phyloP scores from a whole-genome alignment of 2,113 vertebrate genomes.

The Rattus norvegicus region DNA sequence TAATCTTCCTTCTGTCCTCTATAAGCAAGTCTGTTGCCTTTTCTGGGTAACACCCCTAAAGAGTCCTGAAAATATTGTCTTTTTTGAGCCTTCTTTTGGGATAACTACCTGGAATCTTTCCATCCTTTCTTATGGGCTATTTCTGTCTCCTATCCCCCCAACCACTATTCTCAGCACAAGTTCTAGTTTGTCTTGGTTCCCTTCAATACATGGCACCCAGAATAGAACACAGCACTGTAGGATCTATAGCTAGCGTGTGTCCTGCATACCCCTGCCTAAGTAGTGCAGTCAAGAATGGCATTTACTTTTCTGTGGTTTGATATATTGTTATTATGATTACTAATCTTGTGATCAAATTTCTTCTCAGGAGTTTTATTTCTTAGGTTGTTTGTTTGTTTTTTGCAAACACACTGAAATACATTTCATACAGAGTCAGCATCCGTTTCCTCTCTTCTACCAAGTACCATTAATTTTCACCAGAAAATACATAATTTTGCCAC shows the following conservation, averaged over 20 bases:
- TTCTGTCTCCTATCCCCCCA: background rate
- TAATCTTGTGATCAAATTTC: background rate
- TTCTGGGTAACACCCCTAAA: background rate
- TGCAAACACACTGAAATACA: constrained; percentile 17
- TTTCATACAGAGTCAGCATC: background rate
- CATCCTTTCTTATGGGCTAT: background rate
- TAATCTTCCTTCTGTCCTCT: background rate
- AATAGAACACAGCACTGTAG: background rate
- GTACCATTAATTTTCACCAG: background rate
- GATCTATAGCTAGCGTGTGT: background rate
- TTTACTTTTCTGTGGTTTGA: background rate
- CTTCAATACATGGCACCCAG: background rate
- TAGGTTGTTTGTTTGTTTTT: background rate
- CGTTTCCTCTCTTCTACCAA: background rate
- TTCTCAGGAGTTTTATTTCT: background rate
- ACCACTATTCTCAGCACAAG: background rate
- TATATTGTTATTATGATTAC: background rate
- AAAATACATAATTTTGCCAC: background rate
- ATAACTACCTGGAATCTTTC: background rate
- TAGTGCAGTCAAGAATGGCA: background rate
- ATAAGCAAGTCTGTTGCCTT: constrained; percentile 8
- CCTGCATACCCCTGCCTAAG: background rate
- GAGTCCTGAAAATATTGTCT: background rate
- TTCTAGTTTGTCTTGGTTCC: background rate
- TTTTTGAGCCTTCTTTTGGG: background rate